Percentiles rank a stretch among this genome's conserved stretches.
Conservation (phyloP, 2,888 invertebrate genomes). For the Chrysolina haemoptera region DNA sequence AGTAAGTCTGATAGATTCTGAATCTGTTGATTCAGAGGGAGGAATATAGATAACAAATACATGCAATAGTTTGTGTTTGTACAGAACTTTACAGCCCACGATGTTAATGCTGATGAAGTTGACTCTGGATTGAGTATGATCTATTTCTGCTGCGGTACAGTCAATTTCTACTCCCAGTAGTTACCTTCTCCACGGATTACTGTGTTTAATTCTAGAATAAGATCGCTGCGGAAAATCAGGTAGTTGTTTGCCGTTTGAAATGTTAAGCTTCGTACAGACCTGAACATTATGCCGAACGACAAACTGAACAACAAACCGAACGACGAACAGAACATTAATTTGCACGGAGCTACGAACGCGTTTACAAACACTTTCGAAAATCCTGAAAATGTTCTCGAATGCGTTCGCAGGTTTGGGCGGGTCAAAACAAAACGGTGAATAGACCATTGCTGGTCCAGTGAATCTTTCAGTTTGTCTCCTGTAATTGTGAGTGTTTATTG, state of each 20-base stretch:
- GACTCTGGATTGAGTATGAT: conserved; percentile 8
- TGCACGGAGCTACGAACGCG: too few species aligned
- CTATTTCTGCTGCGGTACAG: conserved; percentile 22
- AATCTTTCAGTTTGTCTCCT: too few species aligned
- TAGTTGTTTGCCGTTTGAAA: conserved; percentile 17
- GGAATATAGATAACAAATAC: neutral
- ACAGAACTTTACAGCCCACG: neutral
- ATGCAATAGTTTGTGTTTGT: neutral
- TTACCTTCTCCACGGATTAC: neutral
- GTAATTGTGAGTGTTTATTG: too few species aligned
- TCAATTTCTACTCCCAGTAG: conserved; percentile 16
- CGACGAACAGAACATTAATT: too few species aligned
- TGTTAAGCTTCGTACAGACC: conserved; percentile 8
- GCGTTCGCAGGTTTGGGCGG: too few species aligned
- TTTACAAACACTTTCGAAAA: too few species aligned
- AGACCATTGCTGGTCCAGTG: too few species aligned
- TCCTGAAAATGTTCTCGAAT: too few species aligned
- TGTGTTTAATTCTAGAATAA: neutral
- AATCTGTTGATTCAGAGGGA: neutral
- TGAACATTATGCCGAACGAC: too few species aligned
- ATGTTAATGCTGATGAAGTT: conserved; percentile 5
- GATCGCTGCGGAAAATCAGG: neutral
- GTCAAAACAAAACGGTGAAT: too few species aligned
- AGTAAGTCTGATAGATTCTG: conserved; percentile 1
- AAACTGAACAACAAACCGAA: too few species aligned